phyloP scores from a whole-genome alignment of 2,113 vertebrate species.

The Paramisgurnus dabryanus region DNA sequence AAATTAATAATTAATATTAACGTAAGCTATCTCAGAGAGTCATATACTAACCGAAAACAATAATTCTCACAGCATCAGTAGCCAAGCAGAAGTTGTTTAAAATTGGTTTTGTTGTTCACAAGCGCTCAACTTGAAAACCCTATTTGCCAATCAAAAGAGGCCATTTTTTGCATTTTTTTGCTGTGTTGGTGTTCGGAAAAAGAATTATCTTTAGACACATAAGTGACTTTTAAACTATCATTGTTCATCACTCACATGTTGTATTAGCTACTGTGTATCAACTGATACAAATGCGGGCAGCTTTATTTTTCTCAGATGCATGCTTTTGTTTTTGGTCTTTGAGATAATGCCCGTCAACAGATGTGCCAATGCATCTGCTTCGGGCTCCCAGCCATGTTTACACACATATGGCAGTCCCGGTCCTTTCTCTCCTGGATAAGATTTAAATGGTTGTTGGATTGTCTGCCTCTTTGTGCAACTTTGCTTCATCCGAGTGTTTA shows the following conservation, averaged over 20 bases:
- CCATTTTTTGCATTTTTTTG: no score
- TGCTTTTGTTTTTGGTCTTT: conserved; percentile 25
- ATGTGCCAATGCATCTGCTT: not conserved
- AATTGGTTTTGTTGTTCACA: not conserved
- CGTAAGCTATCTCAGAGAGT: no score
- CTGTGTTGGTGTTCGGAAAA: not conserved
- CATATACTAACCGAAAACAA: no score
- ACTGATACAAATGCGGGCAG: not conserved
- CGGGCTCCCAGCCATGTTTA: not conserved
- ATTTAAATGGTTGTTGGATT: not conserved
- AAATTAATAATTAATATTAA: no score
- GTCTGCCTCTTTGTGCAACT: not conserved
- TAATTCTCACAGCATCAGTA: not conserved
- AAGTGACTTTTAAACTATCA: no score
- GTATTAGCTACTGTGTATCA: not conserved
- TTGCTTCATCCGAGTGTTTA: not conserved
- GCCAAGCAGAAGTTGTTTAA: not conserved
- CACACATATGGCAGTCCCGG: not conserved
- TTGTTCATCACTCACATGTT: not conserved
- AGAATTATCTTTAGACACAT: not conserved
- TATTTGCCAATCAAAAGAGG: no score
- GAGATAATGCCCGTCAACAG: not conserved
- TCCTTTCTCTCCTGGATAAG: not conserved
- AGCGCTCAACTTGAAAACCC: no score
- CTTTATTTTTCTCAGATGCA: not conserved